phyloP scores from a whole-genome alignment of 2,797 vertebrate species.

The Echeneis naucrates region DNA sequence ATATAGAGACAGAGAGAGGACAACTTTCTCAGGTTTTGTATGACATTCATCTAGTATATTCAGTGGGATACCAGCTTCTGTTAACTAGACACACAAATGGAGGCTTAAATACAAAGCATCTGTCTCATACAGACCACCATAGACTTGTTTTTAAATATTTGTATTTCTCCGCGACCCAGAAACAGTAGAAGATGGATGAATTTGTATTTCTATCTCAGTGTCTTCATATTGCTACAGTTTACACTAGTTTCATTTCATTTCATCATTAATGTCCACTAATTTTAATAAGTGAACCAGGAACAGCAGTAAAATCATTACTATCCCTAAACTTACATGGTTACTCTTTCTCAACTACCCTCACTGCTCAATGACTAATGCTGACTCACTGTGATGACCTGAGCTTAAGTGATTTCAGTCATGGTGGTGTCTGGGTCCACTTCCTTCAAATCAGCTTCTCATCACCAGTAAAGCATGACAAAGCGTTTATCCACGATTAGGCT shows the following conservation, averaged over 20 bases:
- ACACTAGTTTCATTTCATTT: not conserved
- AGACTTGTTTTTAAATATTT: no score
- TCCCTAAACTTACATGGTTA: conserved; percentile 17
- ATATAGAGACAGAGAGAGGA: conserved; percentile 54
- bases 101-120: conserved; percentile 3
- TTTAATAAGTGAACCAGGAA: not conserved
- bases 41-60: conserved; percentile 21
- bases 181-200: no score
- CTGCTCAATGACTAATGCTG: conserved; percentile 16
- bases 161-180: no score
- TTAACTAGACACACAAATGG: conserved; percentile 16
- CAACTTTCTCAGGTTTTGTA: conserved; percentile 16
- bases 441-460: conserved; percentile 12
- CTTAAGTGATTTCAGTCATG: conserved; percentile 1
- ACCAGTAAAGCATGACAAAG: conserved; percentile 38
- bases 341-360: not conserved
- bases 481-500: conserved; percentile 16
- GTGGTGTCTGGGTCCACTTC: conserved; percentile 27
- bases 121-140: no score
- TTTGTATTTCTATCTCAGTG: no score
- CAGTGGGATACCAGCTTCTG: conserved; percentile 22
- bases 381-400: conserved; percentile 34
- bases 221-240: no score
- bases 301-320: not conserved
- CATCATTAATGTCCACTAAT: not conserved